Evolutionary conservation across 2,113 vertebrate genomes (phyloP).

Genomic region (Heterotis niloticus): DNA sequence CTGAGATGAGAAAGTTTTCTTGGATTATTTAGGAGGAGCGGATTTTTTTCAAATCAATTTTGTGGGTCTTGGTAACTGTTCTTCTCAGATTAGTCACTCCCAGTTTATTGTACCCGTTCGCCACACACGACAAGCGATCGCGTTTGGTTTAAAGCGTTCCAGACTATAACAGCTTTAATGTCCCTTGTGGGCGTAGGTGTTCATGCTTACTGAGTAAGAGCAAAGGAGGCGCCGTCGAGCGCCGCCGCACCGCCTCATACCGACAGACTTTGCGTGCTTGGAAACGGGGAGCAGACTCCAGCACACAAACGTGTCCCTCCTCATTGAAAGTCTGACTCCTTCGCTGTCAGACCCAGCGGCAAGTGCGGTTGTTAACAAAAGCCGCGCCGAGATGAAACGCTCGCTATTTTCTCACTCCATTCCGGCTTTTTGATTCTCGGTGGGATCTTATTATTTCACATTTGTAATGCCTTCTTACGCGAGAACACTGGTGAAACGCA

Average conservation of each 20-base stretch:
- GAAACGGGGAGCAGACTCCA: background rate
- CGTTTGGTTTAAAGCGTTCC: background rate
- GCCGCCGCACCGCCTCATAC: background rate
- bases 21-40: background rate
- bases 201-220: background rate
- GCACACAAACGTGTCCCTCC: constrained; percentile 13
- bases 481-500: constrained; percentile 21
- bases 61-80: too few species aligned
- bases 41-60: too few species aligned
- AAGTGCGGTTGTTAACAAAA: constrained; percentile 36
- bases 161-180: background rate
- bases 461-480: constrained; percentile 44
- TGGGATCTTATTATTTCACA: constrained; percentile 43
- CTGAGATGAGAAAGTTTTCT: too few species aligned
- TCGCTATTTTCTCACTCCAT: constrained; percentile 27
- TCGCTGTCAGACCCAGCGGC: constrained; percentile 28
- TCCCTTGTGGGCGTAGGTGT: background rate
- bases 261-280: background rate
- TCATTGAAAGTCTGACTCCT: constrained; percentile 17
- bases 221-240: background rate
- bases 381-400: constrained; percentile 42
- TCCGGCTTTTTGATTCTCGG: constrained; percentile 32
- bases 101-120: background rate
- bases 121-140: background rate
- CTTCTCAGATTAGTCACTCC: too few species aligned